These are phyloP conservation scores for Cochlearius cochlearius DNA, from an alignment of 2,113 vertebrate species.

Conservation along the genomic window DNA sequence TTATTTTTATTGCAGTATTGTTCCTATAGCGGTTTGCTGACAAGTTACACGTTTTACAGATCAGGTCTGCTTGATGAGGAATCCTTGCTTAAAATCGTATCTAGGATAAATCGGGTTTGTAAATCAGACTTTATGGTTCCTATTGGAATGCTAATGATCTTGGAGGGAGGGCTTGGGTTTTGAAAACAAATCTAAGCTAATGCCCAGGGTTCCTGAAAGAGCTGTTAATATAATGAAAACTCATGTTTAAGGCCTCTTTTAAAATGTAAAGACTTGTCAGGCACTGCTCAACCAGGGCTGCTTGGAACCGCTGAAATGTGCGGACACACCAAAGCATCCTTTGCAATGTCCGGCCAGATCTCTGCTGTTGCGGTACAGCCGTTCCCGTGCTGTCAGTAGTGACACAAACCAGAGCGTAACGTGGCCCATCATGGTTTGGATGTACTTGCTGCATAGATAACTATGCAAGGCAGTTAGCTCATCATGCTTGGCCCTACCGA, in stretches of 20 bases:
- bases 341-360: not conserved
- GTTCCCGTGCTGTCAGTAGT: not conserved
- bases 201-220: not conserved
- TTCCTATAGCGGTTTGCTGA: not conserved
- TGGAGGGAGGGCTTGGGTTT: slow-evolving; percentile 20
- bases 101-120: not conserved
- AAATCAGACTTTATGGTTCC: not conserved
- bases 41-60: not conserved
- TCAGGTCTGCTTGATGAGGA: slow-evolving; percentile 9
- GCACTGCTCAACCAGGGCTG: not conserved
- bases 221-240: slow-evolving; percentile 9
- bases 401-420: not conserved
- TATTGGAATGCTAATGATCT: slow-evolving; percentile 10
- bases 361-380: not conserved
- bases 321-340: not conserved
- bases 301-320: not conserved
- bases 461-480: not conserved
- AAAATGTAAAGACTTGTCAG: not conserved
- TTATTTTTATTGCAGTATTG: not conserved
- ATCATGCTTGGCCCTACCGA: rapidly evolving
- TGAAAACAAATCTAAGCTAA: slow-evolving; percentile 16
- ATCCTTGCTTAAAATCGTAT: not conserved
- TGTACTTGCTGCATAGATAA: not conserved
- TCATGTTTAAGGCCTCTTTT: not conserved
- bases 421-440: not conserved